Evolutionary conservation across 23 tunicate species (phyloP).

Genomic region (Styela clava): DNA sequence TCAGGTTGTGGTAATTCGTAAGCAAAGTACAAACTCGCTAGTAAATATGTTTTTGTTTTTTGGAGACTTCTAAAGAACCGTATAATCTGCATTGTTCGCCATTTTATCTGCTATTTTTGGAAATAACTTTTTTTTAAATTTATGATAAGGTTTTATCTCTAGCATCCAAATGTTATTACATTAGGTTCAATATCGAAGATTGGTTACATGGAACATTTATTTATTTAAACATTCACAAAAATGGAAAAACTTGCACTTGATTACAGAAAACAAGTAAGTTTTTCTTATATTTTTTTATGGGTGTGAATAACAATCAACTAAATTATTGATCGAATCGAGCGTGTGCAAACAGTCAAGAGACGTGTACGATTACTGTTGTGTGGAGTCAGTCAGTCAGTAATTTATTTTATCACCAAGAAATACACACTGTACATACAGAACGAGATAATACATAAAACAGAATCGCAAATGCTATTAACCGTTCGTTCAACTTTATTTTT

Average conservation of each 20-base stretch:
- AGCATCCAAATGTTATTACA: too few species aligned
- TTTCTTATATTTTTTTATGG: neutral
- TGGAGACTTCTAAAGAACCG: too few species aligned
- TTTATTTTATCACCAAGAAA: neutral
- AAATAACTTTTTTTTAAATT: too few species aligned
- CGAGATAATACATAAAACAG: too few species aligned
- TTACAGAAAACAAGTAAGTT: constrained; percentile 7
- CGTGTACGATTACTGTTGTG: neutral
- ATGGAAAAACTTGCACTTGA: constrained; percentile 35
- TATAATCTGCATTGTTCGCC: neutral
- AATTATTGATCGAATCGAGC: neutral
- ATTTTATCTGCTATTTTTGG: too few species aligned
- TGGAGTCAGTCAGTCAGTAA: neutral
- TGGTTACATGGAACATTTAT: too few species aligned
- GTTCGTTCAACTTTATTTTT: neutral
- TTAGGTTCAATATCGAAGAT: too few species aligned
- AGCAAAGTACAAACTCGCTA: neutral
- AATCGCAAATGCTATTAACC: too few species aligned
- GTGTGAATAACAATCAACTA: too few species aligned
- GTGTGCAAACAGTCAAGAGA: neutral
- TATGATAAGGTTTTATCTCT: neutral
- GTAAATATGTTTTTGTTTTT: neutral
- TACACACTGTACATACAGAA: too few species aligned
- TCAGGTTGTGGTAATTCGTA: neutral
- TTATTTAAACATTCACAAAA: neutral